Evolutionary conservation across 2,797 vertebrate species (phyloP).

Genomic region (Lycodopsis pacificus): DNA sequence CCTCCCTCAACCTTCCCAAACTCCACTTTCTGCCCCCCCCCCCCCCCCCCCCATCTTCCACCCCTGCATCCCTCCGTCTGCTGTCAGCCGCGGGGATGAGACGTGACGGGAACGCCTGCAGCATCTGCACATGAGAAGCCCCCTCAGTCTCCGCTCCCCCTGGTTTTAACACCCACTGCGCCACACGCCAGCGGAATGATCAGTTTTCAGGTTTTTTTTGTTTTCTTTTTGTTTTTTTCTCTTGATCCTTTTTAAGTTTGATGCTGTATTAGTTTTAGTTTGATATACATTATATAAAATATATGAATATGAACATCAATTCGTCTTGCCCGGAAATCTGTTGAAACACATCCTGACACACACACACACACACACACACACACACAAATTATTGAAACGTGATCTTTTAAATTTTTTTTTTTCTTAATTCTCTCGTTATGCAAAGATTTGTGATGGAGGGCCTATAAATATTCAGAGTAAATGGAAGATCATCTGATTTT

Average conservation of each 20-base stretch:
- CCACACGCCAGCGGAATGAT: slow-evolving; percentile 70
- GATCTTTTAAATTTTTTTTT: not conserved
- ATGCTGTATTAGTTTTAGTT: slow-evolving; percentile 93
- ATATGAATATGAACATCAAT: slow-evolving; percentile 84
- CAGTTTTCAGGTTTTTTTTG: slow-evolving; percentile 43
- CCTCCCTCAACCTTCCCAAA: slow-evolving; percentile 16
- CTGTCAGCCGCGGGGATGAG: slow-evolving; percentile 23
- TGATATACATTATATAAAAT: slow-evolving; percentile 91
- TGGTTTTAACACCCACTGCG: slow-evolving; percentile 72
- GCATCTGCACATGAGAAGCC: slow-evolving; percentile 37
- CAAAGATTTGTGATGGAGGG: not conserved
- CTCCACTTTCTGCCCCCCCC: slow-evolving; percentile 14
- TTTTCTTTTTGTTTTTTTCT: slow-evolving; percentile 43
- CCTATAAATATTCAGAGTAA: not conserved
- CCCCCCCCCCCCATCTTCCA: not conserved
- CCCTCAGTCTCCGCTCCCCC: slow-evolving; percentile 36
- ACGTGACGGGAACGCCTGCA: slow-evolving; percentile 30
- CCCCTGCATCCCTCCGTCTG: slow-evolving; percentile 22
- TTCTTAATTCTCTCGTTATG: not conserved
- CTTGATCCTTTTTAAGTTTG: slow-evolving; percentile 87
- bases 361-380: slow-evolving; percentile 20
- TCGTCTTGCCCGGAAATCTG: slow-evolving; percentile 73
- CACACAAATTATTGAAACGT: not conserved
- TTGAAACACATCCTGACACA: slow-evolving; percentile 47
- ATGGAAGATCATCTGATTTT: not conserved